phyloP scores from a whole-genome alignment of 2,113 vertebrate species.

The Stigmatopora argus region DNA sequence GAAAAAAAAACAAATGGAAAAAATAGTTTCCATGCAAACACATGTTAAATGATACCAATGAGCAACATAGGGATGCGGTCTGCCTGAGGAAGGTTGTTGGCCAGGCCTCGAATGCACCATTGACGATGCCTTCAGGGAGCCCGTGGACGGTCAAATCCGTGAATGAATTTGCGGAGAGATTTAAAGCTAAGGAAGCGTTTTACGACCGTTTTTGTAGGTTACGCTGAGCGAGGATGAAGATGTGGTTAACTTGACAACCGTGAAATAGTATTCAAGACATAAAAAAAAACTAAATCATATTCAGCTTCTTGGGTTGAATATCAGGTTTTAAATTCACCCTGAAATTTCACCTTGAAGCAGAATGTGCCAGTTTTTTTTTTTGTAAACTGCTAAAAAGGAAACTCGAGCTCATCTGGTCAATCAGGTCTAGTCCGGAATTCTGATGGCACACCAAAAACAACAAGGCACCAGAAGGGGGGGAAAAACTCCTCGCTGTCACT shows the following conservation, averaged over 20 bases:
- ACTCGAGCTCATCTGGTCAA: constrained; percentile 14
- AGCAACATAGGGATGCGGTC: constrained; percentile 14
- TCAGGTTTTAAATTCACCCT: neutral
- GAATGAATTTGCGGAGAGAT: neutral
- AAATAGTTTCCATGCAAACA: constrained; percentile 15
- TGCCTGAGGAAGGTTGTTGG: constrained; percentile 8
- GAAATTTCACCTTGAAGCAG: neutral
- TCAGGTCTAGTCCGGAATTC: constrained; percentile 30
- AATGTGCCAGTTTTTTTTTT: neutral
- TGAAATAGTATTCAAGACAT: constrained; percentile 4
- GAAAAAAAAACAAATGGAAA: neutral
- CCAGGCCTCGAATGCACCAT: constrained; percentile 5
- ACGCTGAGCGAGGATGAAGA: neutral
- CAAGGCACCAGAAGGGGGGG: constrained; percentile 36
- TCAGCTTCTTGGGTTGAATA: neutral
- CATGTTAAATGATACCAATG: constrained; percentile 5
- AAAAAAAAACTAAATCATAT: neutral
- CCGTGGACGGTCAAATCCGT: neutral
- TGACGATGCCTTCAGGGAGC: neutral
- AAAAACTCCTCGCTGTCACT: constrained; percentile 11
- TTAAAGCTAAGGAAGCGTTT: neutral
- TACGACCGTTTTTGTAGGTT: neutral
- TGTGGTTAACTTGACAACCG: neutral
- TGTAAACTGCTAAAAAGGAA: neutral
- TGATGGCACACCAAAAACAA: constrained; percentile 47